Conservation (phyloP, 2,888 invertebrate genomes). For the Augiades crinisus region DNA sequence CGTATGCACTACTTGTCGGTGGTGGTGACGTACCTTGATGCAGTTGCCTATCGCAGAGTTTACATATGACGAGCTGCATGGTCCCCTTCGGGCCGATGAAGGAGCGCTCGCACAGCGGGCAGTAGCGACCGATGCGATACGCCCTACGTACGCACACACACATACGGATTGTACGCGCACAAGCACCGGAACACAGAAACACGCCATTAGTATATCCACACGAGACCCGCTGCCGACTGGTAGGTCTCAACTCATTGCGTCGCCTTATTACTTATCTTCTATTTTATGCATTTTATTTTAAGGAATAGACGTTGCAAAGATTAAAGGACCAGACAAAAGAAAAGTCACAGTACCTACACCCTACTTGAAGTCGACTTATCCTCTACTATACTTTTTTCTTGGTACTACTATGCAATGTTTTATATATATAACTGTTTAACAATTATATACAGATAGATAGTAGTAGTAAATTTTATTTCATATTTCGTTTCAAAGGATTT, state of each 20-base stretch:
- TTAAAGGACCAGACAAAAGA: too few species aligned
- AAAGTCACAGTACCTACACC: too few species aligned
- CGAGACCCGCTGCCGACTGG: slow-evolving; percentile 41
- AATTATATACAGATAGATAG: too few species aligned
- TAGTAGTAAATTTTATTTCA: too few species aligned
- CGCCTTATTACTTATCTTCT: slow-evolving; percentile 60
- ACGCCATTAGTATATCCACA: slow-evolving; percentile 75
- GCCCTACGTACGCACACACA: slow-evolving; percentile 81
- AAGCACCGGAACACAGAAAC: slow-evolving; percentile 74
- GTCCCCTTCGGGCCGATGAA: slow-evolving; percentile 85
- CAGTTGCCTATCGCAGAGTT: slow-evolving; percentile 81
- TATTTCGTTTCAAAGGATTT: too few species aligned
- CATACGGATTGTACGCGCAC: slow-evolving; percentile 46
- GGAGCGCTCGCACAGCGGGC: slow-evolving; percentile 86
- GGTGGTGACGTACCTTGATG: slow-evolving; percentile 77
- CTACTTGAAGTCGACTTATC: too few species aligned
- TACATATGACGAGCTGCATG: slow-evolving; percentile 83
- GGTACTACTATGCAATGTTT: too few species aligned
- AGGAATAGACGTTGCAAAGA: too few species aligned
- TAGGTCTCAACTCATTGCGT: slow-evolving; percentile 27
- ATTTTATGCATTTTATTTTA: too few species aligned
- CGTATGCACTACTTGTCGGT: slow-evolving; percentile 37
- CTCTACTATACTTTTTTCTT: too few species aligned
- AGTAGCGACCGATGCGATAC: slow-evolving; percentile 87
- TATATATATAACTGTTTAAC: too few species aligned